A percentile compares a stretch with the other conserved stretches of the same genome.
Evolutionary conservation across 2,888 invertebrate genomes (phyloP).

Genomic region (Pristionchus arcanus): DNA sequence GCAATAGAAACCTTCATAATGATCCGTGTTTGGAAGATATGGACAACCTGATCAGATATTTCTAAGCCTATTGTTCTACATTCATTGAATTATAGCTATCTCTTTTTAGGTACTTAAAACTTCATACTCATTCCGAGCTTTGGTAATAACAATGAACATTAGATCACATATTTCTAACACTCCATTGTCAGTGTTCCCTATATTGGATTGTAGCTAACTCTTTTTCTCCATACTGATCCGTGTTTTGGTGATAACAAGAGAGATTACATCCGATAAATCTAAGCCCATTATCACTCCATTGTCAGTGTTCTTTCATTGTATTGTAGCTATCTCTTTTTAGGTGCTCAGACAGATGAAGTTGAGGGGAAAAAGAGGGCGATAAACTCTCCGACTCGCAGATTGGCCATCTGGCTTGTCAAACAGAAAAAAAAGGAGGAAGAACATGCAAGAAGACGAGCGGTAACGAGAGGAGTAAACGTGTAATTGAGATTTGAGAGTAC

Average conservation of each 20-base stretch:
- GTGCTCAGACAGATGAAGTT: constrained; percentile 3
- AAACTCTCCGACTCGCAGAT: not conserved
- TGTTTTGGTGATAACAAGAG: too few relatives aligned
- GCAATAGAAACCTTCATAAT: not conserved
- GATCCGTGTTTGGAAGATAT: too few relatives aligned
- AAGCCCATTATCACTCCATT: too few relatives aligned
- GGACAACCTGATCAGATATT: too few relatives aligned
- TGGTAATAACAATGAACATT: too few relatives aligned
- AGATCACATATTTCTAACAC: not conserved
- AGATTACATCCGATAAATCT: too few relatives aligned
- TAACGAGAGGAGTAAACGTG: not conserved
- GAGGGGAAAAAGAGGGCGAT: constrained; percentile 21
- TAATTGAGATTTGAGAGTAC: constrained; percentile 31
- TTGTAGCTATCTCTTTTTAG: not conserved
- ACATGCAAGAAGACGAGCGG: not conserved
- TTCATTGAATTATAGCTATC: too few relatives aligned
- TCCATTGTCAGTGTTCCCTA: not conserved
- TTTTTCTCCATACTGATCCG: not conserved
- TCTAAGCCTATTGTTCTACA: too few relatives aligned
- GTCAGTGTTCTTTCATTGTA: too few relatives aligned
- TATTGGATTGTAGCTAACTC: not conserved
- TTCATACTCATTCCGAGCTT: too few relatives aligned
- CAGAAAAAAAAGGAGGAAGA: constrained; percentile 40
- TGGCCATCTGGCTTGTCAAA: constrained; percentile 42
- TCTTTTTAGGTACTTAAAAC: too few relatives aligned